These are phyloP conservation scores for Therioaphis trifolii DNA, from an alignment of 2,888 invertebrate species.

Conservation along the genomic window DNA sequence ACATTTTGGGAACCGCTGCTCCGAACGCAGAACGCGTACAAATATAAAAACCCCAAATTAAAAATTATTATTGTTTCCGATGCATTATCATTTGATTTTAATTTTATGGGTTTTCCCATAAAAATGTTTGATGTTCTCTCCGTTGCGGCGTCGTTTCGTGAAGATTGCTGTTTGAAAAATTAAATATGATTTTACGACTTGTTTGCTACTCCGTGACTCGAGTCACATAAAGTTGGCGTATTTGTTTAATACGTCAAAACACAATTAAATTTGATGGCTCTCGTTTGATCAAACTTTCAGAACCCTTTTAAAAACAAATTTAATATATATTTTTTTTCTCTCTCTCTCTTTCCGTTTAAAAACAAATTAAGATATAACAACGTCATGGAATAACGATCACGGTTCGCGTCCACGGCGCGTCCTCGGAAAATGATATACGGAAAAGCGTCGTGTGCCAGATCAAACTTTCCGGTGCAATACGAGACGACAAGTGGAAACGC, in stretches of 20 bases:
- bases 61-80: neutral
- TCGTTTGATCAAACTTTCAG: neutral
- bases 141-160: neutral
- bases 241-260: neutral
- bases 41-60: no score
- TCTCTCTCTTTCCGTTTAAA: no score
- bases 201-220: neutral
- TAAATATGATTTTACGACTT: neutral
- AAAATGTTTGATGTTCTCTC: neutral
- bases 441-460: no score
- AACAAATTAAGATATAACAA: neutral
- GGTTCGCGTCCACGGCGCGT: neutral
- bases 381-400: no score
- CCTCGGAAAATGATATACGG: neutral
- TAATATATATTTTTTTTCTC: no score
- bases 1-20: no score
- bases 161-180: neutral
- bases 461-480: neutral
- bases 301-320: neutral
- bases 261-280: neutral
- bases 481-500: neutral
- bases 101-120: neutral
- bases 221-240: neutral
- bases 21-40: no score
- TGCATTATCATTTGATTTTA: conserved; percentile 29